phyloP scores from a whole-genome alignment of 2,113 vertebrate genomes.

The Corvus hawaiiensis region DNA sequence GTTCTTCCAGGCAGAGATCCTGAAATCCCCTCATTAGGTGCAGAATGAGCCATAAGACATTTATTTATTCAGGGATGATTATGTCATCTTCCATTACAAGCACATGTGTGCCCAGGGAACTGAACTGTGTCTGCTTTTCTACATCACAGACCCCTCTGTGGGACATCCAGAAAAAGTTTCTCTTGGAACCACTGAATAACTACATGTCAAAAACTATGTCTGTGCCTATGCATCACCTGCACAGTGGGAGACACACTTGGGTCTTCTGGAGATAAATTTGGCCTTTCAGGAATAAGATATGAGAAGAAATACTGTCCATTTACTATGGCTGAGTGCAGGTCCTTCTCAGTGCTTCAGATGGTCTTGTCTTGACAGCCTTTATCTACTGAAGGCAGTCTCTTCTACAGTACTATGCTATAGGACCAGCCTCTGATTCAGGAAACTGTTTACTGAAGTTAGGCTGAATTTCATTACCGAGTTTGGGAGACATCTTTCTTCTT shows the following conservation, averaged over 20 bases:
- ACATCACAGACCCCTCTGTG: neutral
- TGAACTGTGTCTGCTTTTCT: neutral
- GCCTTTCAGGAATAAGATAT: neutral
- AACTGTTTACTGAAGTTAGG: neutral
- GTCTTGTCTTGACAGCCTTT: neutral
- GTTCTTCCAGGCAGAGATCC: neutral
- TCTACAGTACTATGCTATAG: neutral
- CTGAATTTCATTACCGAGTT: neutral
- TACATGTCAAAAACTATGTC: neutral
- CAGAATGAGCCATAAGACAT: neutral
- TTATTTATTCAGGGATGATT: neutral
- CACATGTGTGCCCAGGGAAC: neutral
- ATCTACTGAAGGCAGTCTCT: neutral
- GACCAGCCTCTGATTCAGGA: neutral
- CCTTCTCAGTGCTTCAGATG: neutral
- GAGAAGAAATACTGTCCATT: neutral
- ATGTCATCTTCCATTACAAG: neutral
- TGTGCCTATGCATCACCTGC: neutral
- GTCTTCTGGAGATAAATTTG: neutral
- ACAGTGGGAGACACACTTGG: fast-evolving
- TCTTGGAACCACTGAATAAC: neutral
- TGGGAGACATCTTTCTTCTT: neutral
- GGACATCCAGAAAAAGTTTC: neutral
- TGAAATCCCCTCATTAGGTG: neutral
- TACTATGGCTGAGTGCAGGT: neutral